These are phyloP conservation scores for Caiman crocodilus DNA, from an alignment of 2,797 vertebrate species.

Conservation along the genomic window DNA sequence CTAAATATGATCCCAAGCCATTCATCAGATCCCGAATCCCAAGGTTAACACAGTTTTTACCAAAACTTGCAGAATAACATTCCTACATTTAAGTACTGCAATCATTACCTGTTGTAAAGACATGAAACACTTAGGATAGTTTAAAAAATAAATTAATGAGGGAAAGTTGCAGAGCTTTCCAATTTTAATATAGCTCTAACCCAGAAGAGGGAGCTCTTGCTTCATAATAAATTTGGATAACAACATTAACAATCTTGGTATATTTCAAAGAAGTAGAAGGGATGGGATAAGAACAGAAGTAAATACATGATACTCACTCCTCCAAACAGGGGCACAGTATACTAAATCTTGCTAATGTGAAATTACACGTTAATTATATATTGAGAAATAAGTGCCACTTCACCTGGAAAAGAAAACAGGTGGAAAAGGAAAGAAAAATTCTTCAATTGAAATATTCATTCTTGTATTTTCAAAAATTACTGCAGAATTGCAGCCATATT, in stretches of 20 bases:
- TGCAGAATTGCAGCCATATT: neutral
- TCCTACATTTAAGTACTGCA: neutral
- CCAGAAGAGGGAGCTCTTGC: conserved; percentile 73
- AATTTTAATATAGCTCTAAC: fast-evolving
- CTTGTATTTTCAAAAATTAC: neutral
- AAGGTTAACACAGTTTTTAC: neutral
- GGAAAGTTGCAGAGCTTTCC: neutral
- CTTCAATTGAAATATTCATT: neutral
- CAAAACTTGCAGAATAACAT: neutral
- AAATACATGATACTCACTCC: too few relatives aligned
- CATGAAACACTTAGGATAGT: neutral
- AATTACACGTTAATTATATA: too few relatives aligned
- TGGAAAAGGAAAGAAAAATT: neutral
- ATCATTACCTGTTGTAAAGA: neutral
- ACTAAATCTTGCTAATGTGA: too few relatives aligned
- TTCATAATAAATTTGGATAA: neutral
- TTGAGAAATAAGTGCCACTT: neutral
- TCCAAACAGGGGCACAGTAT: too few relatives aligned
- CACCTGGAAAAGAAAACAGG: neutral
- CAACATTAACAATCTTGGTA: neutral
- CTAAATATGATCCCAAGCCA: neutral
- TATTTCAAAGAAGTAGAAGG: neutral
- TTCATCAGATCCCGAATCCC: too few relatives aligned
- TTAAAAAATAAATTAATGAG: too few relatives aligned
- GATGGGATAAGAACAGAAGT: too few relatives aligned